A percentile compares a stretch with the other conserved stretches of the same genome.
phyloP scores from a whole-genome alignment of 2,888 invertebrate species.

The Galeopsomyia nigrocyanea region DNA sequence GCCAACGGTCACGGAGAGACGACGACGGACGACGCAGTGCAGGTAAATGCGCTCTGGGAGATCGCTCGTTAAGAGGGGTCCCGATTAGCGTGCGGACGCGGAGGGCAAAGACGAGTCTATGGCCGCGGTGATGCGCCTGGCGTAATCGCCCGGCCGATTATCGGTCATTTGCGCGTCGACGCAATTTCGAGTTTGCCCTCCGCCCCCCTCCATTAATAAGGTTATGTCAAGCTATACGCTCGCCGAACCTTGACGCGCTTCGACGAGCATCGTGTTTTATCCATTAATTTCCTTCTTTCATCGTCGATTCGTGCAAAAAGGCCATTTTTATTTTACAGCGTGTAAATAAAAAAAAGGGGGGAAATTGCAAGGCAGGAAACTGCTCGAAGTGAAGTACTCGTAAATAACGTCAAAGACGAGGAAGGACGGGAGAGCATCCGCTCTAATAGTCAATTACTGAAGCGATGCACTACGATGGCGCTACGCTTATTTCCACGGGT shows the following conservation, averaged over 20 bases:
- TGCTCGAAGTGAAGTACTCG: neutral
- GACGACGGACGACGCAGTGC: constrained; percentile 1
- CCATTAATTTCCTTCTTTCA: too few relatives aligned
- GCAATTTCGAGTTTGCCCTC: constrained; percentile 24
- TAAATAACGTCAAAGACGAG: constrained; percentile 7
- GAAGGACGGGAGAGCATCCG: neutral
- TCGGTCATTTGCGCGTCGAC: constrained; percentile 41
- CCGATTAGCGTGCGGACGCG: constrained; percentile 14
- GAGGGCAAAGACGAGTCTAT: neutral
- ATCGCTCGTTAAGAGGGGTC: constrained; percentile 20
- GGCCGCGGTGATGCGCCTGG: neutral
- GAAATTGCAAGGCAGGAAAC: neutral
- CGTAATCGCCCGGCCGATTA: constrained; percentile 40
- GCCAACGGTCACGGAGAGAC: neutral
- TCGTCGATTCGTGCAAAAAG: too few relatives aligned
- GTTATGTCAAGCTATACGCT: constrained; percentile 1
- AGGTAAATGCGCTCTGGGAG: neutral
- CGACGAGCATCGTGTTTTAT: too few relatives aligned
- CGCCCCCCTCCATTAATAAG: constrained; percentile 7
- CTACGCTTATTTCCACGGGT: too few relatives aligned
- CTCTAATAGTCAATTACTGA: constrained; percentile 39
- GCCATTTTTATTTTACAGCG: too few relatives aligned
- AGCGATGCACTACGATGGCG: too few relatives aligned
- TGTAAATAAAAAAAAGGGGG: too few relatives aligned
- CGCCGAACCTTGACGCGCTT: neutral